These are phyloP conservation scores for Sphecodes monilicornis DNA, from an alignment of 2,888 invertebrate genomes.

Conservation along the genomic window DNA sequence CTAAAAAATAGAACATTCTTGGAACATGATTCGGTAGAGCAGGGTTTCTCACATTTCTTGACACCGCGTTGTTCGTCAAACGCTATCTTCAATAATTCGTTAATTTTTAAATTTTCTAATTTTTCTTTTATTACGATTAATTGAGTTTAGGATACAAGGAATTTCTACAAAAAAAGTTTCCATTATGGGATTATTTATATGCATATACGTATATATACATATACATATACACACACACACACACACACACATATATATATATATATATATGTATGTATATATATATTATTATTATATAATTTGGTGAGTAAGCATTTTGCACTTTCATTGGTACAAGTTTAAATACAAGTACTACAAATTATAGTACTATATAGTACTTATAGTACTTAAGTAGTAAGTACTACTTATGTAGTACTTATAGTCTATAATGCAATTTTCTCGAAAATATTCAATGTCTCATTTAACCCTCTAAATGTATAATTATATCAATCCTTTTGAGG, in stretches of 20 bases:
- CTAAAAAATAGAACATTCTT: background rate
- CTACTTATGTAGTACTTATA: too few relatives aligned
- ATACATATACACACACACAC: conserved; percentile 18
- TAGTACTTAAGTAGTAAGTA: too few relatives aligned
- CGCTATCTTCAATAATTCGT: background rate
- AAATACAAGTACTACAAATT: conserved; percentile 1
- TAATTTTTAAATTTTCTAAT: background rate
- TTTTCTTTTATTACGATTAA: conserved; percentile 27
- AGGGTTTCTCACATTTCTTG: conserved; percentile 46
- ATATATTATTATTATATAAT: conserved; percentile 16
- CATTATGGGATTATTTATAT: conserved; percentile 42
- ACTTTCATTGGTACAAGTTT: conserved; percentile 31
- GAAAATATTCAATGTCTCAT: conserved; percentile 28
- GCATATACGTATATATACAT: background rate
- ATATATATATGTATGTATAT: conserved; percentile 3
- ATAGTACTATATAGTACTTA: too few relatives aligned
- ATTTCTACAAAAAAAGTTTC: conserved; percentile 45
- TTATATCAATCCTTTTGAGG: conserved; percentile 8
- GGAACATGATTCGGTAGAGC: conserved; percentile 44
- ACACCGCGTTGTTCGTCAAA: background rate
- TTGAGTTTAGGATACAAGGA: conserved; percentile 47
- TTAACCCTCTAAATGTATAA: conserved; percentile 26
- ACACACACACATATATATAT: conserved; percentile 39
- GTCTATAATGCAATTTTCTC: background rate
- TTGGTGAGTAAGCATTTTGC: conserved; percentile 54